Percentiles rank a stretch among this genome's conserved stretches.
Evolutionary conservation across 2,888 invertebrate species (phyloP).

Genomic region (Apodemia duryi): DNA sequence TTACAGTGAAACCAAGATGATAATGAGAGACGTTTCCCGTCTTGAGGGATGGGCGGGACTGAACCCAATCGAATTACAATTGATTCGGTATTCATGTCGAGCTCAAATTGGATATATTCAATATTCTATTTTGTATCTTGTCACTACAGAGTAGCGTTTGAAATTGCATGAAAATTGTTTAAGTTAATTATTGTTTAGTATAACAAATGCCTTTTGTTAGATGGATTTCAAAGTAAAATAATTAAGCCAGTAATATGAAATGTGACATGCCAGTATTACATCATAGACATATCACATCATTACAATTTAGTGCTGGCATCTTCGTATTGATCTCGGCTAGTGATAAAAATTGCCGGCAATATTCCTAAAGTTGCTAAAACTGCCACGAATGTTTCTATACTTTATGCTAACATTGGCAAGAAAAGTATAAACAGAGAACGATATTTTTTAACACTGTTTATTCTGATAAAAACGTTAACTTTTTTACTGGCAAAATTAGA

Average conservation of each 20-base stretch:
- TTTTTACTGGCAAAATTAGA: too few relatives aligned
- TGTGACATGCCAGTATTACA: background rate
- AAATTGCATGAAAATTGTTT: background rate
- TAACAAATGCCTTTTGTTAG: background rate
- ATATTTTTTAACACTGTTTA: too few relatives aligned
- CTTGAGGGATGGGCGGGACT: slow-evolving; percentile 3
- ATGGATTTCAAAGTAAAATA: background rate
- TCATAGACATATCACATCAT: too few relatives aligned
- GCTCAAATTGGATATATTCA: background rate
- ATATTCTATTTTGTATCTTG: slow-evolving; percentile 9
- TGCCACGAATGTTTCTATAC: too few relatives aligned
- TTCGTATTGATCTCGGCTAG: too few relatives aligned
- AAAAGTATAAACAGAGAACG: too few relatives aligned
- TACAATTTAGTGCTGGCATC: too few relatives aligned
- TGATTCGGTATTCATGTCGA: slow-evolving; percentile 14
- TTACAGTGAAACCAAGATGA: slow-evolving; percentile 11
- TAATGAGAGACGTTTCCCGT: slow-evolving; percentile 13
- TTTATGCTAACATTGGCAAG: too few relatives aligned
- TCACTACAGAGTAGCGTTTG: background rate
- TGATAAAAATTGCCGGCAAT: too few relatives aligned
- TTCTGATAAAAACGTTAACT: too few relatives aligned
- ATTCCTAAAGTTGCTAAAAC: too few relatives aligned
- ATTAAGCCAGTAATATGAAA: background rate
- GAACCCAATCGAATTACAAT: slow-evolving; percentile 12
- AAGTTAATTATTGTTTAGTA: slow-evolving; percentile 4